phyloP scores from a whole-genome alignment of 2,888 invertebrate genomes.

The Blastobasis lacticolella region DNA sequence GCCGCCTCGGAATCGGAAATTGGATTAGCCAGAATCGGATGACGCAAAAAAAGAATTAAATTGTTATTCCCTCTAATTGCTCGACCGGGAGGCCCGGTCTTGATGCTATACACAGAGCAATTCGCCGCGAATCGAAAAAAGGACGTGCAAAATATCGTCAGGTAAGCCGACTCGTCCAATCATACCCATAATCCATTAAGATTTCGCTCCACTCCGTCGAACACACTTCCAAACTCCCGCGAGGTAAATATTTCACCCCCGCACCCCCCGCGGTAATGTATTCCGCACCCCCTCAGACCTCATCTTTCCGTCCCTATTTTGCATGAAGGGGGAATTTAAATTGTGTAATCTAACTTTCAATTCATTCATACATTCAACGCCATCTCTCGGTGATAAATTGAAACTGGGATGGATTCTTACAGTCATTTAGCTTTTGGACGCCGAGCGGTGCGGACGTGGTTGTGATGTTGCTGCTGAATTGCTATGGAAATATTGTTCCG shows the following conservation, averaged over 20 bases:
- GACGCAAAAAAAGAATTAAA: constrained; percentile 36
- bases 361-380: constrained; percentile 74
- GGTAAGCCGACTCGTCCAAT: constrained; percentile 63
- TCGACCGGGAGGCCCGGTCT: constrained; percentile 27
- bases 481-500: constrained; percentile 33
- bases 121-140: constrained; percentile 31
- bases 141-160: constrained; percentile 46
- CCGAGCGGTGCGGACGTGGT: constrained; percentile 20
- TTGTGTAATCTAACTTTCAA: constrained; percentile 75
- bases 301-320: constrained; percentile 71
- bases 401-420: constrained; percentile 62
- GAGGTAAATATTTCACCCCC: constrained; percentile 69
- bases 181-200: constrained; percentile 72
- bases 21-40: constrained; percentile 24
- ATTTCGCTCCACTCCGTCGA: constrained; percentile 61
- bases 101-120: constrained; percentile 45
- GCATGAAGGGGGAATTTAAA: constrained; percentile 74
- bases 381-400: constrained; percentile 72
- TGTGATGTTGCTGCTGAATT: constrained; percentile 24
- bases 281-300: constrained; percentile 57
- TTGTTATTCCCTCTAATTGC: constrained; percentile 54
- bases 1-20: constrained; percentile 21
- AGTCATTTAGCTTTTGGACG: constrained; percentile 50
- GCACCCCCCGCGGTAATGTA: constrained; percentile 57
- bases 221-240: constrained; percentile 66